Conservation (phyloP, 2,113 vertebrate genomes). For the Thinocorus orbignyianus region DNA sequence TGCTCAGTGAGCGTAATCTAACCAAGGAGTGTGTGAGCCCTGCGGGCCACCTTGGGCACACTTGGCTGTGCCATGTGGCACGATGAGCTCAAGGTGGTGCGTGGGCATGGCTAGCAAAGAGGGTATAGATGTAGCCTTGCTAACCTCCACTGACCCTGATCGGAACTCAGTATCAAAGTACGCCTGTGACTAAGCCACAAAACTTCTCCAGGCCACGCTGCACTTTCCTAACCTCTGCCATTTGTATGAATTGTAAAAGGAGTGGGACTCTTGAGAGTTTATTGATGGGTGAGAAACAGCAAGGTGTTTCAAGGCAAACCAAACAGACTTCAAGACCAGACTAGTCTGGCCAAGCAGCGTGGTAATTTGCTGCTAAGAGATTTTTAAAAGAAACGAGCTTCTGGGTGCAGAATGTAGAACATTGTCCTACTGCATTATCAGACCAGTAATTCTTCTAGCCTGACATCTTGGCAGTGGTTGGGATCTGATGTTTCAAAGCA, state of each 20-base stretch:
- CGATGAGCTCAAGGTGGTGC: accelerated
- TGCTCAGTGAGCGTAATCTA: accelerated
- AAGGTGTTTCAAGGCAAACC: not conserved
- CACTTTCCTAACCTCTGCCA: not conserved
- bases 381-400: not conserved
- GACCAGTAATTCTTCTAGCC: not conserved
- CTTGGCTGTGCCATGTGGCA: not conserved
- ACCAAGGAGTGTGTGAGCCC: not conserved
- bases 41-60: not conserved
- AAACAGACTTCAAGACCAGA: not conserved
- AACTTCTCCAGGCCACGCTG: not conserved
- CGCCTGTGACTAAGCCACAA: not conserved
- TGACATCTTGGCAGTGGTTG: not conserved
- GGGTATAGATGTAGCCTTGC: not conserved
- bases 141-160: not conserved
- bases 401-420: not conserved
- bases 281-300: not conserved
- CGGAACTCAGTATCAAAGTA: not conserved
- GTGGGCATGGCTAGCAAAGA: not conserved
- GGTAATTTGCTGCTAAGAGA: not conserved
- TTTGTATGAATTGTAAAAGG: not conserved
- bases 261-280: not conserved
- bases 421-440: not conserved
- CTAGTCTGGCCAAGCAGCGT: not conserved
- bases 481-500: not conserved